Conservation (phyloP, 2,888 invertebrate genomes). For the Lepas anatifera region DNA sequence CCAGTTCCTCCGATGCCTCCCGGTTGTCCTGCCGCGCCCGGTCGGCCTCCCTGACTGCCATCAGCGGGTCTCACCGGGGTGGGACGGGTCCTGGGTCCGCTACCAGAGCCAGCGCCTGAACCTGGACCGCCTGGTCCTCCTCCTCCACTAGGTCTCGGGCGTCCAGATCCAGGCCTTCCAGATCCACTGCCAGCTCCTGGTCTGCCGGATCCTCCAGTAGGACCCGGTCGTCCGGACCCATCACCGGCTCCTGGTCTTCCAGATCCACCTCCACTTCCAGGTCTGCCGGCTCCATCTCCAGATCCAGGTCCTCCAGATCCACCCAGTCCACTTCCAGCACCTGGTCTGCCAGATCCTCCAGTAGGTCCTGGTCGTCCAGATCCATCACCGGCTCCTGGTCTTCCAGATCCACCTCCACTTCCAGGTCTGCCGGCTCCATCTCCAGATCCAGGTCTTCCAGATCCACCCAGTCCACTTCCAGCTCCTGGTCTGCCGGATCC, state of each 20-base stretch:
- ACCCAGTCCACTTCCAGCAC: not conserved
- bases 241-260: not conserved
- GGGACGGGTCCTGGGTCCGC: no score
- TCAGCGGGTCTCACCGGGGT: no score
- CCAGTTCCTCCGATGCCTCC: slow-evolving; percentile 16
- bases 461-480: no score
- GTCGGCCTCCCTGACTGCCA: no score
- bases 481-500: no score
- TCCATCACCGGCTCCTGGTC: no score
- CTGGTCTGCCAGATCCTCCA: not conserved
- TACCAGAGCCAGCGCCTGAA: no score
- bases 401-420: no score
- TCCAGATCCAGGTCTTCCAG: slow-evolving; percentile 12
- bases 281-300: slow-evolving; percentile 2
- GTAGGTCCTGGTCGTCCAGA: not conserved
- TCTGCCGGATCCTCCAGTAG: slow-evolving; percentile 6
- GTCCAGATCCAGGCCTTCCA: slow-evolving; percentile 10
- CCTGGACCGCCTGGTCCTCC: no score
- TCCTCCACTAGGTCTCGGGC: no score
- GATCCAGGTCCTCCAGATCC: not conserved
- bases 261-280: slow-evolving; percentile 13
- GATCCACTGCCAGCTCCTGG: slow-evolving; percentile 13
- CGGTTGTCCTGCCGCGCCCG: no score
- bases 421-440: no score
- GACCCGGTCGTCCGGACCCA: slow-evolving; percentile 3